phyloP scores from a whole-genome alignment of 2,888 invertebrate genomes.

The Nasonovia ribisnigri region DNA sequence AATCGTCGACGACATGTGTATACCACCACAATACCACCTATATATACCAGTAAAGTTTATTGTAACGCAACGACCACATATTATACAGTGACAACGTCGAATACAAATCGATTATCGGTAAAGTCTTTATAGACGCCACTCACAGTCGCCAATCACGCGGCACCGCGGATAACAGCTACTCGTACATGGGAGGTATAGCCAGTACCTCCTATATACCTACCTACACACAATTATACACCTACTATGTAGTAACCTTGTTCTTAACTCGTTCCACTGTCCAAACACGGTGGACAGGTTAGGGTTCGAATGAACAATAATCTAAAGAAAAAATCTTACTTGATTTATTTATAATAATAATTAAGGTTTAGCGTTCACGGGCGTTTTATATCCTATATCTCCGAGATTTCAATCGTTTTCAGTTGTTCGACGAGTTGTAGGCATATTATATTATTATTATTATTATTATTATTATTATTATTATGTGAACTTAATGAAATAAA shows the following conservation, averaged over 20 bases:
- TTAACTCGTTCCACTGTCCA: background rate
- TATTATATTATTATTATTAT: background rate
- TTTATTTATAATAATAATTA: conserved; percentile 28
- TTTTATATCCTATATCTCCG: background rate
- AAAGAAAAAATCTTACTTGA: background rate
- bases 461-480: background rate
- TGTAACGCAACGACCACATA: background rate
- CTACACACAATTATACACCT: background rate
- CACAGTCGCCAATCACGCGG: background rate
- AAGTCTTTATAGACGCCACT: background rate
- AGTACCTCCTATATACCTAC: background rate
- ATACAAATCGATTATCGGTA: conserved; percentile 30
- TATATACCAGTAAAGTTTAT: background rate
- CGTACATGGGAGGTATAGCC: background rate
- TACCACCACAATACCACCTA: no score
- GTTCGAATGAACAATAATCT: background rate
- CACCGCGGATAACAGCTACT: background rate
- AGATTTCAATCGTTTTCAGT: conserved; percentile 12
- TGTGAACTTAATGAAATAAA: background rate
- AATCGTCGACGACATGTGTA: background rate
- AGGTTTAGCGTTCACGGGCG: background rate
- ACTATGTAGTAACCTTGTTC: background rate
- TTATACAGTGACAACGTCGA: background rate
- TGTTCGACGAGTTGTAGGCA: background rate
- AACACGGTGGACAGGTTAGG: conserved; percentile 11